phyloP scores from a whole-genome alignment of 2,113 vertebrate species.

The Morone saxatilis region DNA sequence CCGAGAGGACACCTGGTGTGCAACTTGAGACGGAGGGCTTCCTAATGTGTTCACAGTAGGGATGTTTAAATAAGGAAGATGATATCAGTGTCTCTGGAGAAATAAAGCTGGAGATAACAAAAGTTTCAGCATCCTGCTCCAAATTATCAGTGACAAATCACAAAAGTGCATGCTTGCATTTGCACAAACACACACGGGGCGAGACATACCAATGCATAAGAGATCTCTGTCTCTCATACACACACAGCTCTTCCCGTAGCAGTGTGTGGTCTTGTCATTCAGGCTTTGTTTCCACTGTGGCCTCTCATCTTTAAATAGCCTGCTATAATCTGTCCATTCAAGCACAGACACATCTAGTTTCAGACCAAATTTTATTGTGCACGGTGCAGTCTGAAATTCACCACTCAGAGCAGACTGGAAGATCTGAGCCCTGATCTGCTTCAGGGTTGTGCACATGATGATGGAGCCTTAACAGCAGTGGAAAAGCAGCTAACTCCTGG shows the following conservation, averaged over 20 bases:
- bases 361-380: constrained; percentile 37
- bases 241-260: constrained; percentile 21
- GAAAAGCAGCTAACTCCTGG: constrained; percentile 2
- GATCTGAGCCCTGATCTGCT: constrained; percentile 17
- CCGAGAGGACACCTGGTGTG: constrained; percentile 55
- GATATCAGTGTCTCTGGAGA: constrained; percentile 53
- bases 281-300: constrained; percentile 63
- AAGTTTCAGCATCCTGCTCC: constrained; percentile 26
- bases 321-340: constrained; percentile 63
- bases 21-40: constrained; percentile 17
- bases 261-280: constrained; percentile 76
- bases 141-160: constrained; percentile 58
- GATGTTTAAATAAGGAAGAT: constrained; percentile 47
- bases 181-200: constrained; percentile 32
- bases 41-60: constrained; percentile 22
- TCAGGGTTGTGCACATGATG: not conserved
- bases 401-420: not conserved
- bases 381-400: constrained; percentile 25
- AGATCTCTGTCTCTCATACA: constrained; percentile 9
- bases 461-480: not conserved
- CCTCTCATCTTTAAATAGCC: constrained; percentile 73
- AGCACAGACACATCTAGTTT: constrained; percentile 54
- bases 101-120: constrained; percentile 24
- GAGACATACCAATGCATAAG: not conserved
- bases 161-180: constrained; percentile 19